A percentile compares a stretch with the other conserved stretches of the same genome.
These are phyloP conservation scores for Nothobranchius kuhntae DNA, from an alignment of 2,113 vertebrate species.

Conservation along the genomic window DNA sequence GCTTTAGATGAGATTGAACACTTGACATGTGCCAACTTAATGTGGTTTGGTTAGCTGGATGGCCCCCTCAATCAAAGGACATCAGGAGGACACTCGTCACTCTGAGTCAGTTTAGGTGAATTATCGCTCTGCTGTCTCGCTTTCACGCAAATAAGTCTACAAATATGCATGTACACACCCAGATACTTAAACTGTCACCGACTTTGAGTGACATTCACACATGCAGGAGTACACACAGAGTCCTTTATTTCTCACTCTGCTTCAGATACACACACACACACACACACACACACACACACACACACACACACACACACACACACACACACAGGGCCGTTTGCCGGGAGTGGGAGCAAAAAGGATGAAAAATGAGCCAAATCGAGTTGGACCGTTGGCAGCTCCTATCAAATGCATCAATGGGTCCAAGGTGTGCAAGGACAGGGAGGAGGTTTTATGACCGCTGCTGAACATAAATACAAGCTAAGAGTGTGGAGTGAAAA, in stretches of 20 bases:
- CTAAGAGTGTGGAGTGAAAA: slow-evolving; percentile 26
- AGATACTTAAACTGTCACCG: slow-evolving; percentile 25
- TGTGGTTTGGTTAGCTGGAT: slow-evolving; percentile 12
- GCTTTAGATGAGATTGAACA: slow-evolving; percentile 2
- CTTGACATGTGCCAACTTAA: slow-evolving; percentile 2
- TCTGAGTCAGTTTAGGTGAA: slow-evolving; percentile 33
- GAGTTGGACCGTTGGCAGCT: slow-evolving; percentile 57
- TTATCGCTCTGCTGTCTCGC: slow-evolving; percentile 27
- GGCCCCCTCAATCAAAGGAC: slow-evolving; percentile 23
- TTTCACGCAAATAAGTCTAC: slow-evolving; percentile 31
- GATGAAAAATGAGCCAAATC: slow-evolving; percentile 68
- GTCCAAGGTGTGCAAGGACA: slow-evolving; percentile 69
- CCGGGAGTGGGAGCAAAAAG: slow-evolving; percentile 34
- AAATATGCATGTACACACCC: slow-evolving; percentile 18
- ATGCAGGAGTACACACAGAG: slow-evolving; percentile 12
- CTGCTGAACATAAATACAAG: slow-evolving; percentile 67
- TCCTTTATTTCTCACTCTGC: slow-evolving; percentile 7
- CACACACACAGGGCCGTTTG: slow-evolving; percentile 11
- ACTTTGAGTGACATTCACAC: slow-evolving; percentile 63
- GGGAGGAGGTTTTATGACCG: slow-evolving; percentile 58
- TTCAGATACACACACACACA: neutral
- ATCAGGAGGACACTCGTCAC: slow-evolving; percentile 41
- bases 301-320: neutral
- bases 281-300: neutral
- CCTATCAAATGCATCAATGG: slow-evolving; percentile 70